Evolutionary conservation across 2,113 vertebrate species (phyloP), one percentile per base, ranked within the genome.

Genomic region (Rhabdornis inornatus): DNA sequence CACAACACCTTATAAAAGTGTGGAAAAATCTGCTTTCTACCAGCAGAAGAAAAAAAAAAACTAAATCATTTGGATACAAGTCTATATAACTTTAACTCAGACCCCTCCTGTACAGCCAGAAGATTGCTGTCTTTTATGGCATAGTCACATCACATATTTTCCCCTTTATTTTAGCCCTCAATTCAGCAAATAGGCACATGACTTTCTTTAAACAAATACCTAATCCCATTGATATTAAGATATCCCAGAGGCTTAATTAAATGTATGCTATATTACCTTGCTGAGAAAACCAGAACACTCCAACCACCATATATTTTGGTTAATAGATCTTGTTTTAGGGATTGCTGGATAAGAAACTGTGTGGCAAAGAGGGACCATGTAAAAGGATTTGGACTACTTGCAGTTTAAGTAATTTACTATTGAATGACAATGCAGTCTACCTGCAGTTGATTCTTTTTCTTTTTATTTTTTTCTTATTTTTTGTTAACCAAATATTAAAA

Each of bases 1-100:
- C 1, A 1, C 7, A 15, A 10, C 1, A 5, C 3, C 39, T n/a
- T 4, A 39, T 21, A 69, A 57, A 76, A 53, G 0, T 0, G 2
- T 27, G 5, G 30, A 6, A 37, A 83, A 86, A 59, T 2, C 6
- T 44, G 4, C 0, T 57, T 76, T 74, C 10, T 11, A 10, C 3
- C 16, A 22, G 40, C 7, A 65, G 9, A 72, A 40, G 11, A 35
- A 35, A 2, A 2, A 2, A 2, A 15, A 45, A 64, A 17, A 6
- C 2, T 19, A 68, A 79, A 80, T 5, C 11, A 13, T 18, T 53
- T 12, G 6, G 5, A 20, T 49, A 20, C 11, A n/a, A 74, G 3
- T 42, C 9, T 59, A 6, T 3, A 35, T 2, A 5, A 1, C 7
- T 5, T 59, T 55, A 80, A 42, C 6, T 76, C n/a, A 64, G 14